Base-by-base conservation (phyloP, 2,113 vertebrate genomes). In the Archocentrus centrarchus region DNA sequence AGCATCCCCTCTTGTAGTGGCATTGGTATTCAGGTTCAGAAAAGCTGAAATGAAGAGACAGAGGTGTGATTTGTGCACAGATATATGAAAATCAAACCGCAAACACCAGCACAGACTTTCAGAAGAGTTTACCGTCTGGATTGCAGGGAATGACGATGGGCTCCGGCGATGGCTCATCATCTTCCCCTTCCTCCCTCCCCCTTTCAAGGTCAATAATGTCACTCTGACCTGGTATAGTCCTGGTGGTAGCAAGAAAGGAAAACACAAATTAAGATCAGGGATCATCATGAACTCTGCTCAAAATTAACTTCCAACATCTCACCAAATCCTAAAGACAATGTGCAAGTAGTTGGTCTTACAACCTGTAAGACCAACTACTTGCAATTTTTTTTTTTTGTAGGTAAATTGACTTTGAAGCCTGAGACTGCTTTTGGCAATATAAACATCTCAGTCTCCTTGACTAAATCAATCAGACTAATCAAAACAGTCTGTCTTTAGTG, bases 1-100 rank as follows among this genome's bases (percentile, higher is more conserved):
- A 81, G 96, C 93, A 17, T 96, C 96, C 24, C 95, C 96, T 93
- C 96, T 93, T 55, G 94, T 95, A 80, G 93, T 96, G 84, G 96
- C 96, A 9, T 96, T 96, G 84, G 95, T 96, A 93, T 96, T 96
- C 50, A 93, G 27, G 59, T 96, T 96, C 83, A 93, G 85, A 66
- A 88, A 88, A 20, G 91, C 96, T 96, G 88, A 63, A 92, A 93
- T 32, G 77, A 50, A 80, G 3, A 86, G 3, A 47, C 6, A 39
- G 14, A 37, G 2, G 50, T 18, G 2, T 61, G 3, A 75, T 11
- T 70, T 61, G 8, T 55, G 44, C 0, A 24, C 4, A 66, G 7
- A 37, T 14, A 8, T 8, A 30, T 27, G n/a, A 8, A 61, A 37
- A 2, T 24, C 0, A 0, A 53, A 61, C 78, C 1, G 2, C 11